phyloP scores from a whole-genome alignment of 2,888 invertebrate genomes.

The Vanessa cardui region DNA sequence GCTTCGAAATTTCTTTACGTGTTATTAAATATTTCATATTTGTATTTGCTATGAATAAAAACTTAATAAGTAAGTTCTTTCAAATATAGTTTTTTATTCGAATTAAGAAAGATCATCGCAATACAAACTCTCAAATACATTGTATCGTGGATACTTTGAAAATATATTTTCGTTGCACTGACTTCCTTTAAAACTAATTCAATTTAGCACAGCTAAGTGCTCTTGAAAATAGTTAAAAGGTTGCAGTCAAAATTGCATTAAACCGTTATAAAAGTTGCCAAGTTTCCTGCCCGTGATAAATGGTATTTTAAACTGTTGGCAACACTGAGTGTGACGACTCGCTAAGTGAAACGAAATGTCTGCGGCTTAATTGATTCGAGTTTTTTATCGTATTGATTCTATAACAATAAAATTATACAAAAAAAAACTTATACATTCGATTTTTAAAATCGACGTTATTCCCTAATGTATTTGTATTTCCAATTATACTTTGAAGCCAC shows the following conservation, averaged over 20 bases:
- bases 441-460: constrained; percentile 19
- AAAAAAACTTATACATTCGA: background rate
- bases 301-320: constrained; percentile 75
- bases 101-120: constrained; percentile 11
- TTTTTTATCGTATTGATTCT: constrained; percentile 11
- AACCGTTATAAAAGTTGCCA: constrained; percentile 64
- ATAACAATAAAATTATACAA: background rate
- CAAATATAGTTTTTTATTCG: background rate
- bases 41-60: background rate
- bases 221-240: constrained; percentile 62
- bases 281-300: constrained; percentile 64
- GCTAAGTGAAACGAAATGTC: constrained; percentile 47
- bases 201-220: constrained; percentile 56
- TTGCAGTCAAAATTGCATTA: constrained; percentile 68
- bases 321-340: constrained; percentile 51
- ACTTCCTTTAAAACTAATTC: constrained; percentile 52
- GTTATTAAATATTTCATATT: background rate
- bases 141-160: constrained; percentile 7
- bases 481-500: constrained; percentile 31
- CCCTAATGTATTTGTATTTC: constrained; percentile 35
- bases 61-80: background rate
- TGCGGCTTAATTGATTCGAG: constrained; percentile 36
- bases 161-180: constrained; percentile 22
- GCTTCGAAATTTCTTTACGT: too few species aligned
- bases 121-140: constrained; percentile 21